Evolutionary conservation across 37 sponge, comb jelly and placozoan species (phyloP).

Genomic region (Aplysina aerophoba): DNA sequence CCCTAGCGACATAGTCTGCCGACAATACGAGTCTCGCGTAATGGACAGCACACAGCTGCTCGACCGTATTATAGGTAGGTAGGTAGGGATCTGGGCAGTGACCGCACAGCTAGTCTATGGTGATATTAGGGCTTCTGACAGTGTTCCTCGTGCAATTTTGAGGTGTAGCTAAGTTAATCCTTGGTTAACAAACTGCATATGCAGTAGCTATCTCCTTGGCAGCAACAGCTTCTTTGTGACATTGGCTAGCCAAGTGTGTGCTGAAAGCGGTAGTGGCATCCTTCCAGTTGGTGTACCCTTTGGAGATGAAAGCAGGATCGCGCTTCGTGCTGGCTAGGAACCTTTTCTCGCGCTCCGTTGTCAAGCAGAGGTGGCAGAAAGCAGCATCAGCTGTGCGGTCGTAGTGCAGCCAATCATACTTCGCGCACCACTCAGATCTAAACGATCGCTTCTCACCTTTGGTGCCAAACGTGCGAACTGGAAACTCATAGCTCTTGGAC

Average conservation of each 20-base stretch:
- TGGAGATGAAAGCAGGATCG: not conserved
- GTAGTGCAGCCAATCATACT: conserved; percentile 9
- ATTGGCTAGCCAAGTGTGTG: not conserved
- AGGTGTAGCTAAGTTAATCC: conserved; percentile 9
- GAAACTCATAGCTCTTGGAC: conserved; percentile 18
- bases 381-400: not conserved
- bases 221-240: not conserved
- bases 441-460: conserved; percentile 42
- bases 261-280: not conserved
- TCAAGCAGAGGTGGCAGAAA: not conserved
- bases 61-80: too few relatives aligned
- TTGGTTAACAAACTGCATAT: not conserved
- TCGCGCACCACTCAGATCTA: not conserved
- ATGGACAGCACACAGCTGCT: too few relatives aligned
- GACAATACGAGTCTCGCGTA: too few relatives aligned
- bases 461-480: conserved; percentile 20
- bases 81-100: too few relatives aligned
- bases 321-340: not conserved
- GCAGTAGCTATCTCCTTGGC: not conserved
- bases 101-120: too few relatives aligned
- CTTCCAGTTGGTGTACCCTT: not conserved
- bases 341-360: not conserved
- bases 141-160: conserved; percentile 15
- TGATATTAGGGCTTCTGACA: conserved; percentile 15
- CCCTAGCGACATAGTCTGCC: too few relatives aligned